Conservation (phyloP, 2,797 vertebrate species). For the Eptatretus atami region DNA sequence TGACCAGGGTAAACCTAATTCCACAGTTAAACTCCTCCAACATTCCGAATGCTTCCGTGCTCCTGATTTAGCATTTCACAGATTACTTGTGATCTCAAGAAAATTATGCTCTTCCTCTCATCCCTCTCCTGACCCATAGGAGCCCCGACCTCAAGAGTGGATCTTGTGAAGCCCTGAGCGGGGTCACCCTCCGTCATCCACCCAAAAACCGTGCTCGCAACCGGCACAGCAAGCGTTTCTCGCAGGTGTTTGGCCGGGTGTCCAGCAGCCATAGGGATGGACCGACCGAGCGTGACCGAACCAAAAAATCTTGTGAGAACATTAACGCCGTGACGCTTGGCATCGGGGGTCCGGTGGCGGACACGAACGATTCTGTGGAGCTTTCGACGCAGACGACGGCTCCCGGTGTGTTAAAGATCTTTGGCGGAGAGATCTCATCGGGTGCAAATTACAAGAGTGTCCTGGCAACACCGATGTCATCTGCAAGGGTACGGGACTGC, state of each 20-base stretch:
- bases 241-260: neutral
- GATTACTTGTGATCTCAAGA: too few species aligned
- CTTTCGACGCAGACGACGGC: conserved; percentile 68
- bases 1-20: too few species aligned
- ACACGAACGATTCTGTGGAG: conserved; percentile 42
- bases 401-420: conserved; percentile 65
- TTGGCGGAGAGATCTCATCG: conserved; percentile 46
- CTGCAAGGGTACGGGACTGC: conserved; percentile 28
- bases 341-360: conserved; percentile 16
- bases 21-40: too few species aligned
- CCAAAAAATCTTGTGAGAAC: too few species aligned
- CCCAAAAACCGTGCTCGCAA: conserved; percentile 4
- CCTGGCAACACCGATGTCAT: conserved; percentile 46
- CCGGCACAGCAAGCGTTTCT: conserved; percentile 5
- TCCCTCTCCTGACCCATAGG: neutral
- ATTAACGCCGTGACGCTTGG: too few species aligned
- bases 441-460: conserved; percentile 89
- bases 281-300: too few species aligned
- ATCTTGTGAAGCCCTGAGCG: conserved; percentile 3
- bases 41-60: too few species aligned
- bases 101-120: neutral
- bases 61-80: too few species aligned
- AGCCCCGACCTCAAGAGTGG: conserved; percentile 5
- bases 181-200: conserved; percentile 1
- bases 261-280: too few species aligned